Percentiles rank a stretch among this genome's conserved stretches.
phyloP scores from a whole-genome alignment of 2,888 invertebrate species.

The Pollenia amentaria region DNA sequence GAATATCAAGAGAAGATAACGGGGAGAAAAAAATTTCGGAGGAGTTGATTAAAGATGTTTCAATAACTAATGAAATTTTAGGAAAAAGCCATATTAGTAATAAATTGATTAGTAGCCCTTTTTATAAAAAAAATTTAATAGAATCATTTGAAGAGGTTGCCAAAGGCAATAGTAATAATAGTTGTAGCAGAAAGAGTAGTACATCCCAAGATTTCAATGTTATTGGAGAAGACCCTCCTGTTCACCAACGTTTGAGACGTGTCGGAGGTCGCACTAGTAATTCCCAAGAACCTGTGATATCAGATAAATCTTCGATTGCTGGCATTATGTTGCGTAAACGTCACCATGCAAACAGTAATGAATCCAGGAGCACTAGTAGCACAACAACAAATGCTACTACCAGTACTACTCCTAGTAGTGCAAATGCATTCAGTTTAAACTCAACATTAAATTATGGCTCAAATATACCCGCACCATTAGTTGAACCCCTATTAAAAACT shows the following conservation, averaged over 20 bases:
- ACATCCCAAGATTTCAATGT: conserved; percentile 27
- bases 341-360: conserved; percentile 67
- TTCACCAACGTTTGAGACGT: conserved; percentile 62
- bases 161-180: conserved; percentile 67
- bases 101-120: conserved; percentile 75
- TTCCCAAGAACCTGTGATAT: conserved; percentile 70
- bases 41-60: conserved; percentile 1
- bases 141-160: conserved; percentile 80
- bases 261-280: conserved; percentile 35
- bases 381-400: conserved; percentile 49
- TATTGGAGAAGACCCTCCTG: conserved; percentile 46
- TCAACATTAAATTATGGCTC: conserved; percentile 27
- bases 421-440: conserved; percentile 39
- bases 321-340: conserved; percentile 75
- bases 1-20: conserved; percentile 44
- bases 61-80: conserved; percentile 5
- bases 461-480: conserved; percentile 80
- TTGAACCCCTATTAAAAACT: conserved; percentile 82
- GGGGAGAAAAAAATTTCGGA: neutral
- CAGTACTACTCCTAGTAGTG: conserved; percentile 44
- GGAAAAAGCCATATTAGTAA: conserved; percentile 59
- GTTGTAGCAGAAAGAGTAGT: conserved; percentile 57
- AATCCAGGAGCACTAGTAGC: conserved; percentile 43
- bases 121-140: conserved; percentile 83
- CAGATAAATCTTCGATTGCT: conserved; percentile 37